Base-by-base conservation (phyloP, 1,140 invertebrate genomes). In the Physella acuta region DNA sequence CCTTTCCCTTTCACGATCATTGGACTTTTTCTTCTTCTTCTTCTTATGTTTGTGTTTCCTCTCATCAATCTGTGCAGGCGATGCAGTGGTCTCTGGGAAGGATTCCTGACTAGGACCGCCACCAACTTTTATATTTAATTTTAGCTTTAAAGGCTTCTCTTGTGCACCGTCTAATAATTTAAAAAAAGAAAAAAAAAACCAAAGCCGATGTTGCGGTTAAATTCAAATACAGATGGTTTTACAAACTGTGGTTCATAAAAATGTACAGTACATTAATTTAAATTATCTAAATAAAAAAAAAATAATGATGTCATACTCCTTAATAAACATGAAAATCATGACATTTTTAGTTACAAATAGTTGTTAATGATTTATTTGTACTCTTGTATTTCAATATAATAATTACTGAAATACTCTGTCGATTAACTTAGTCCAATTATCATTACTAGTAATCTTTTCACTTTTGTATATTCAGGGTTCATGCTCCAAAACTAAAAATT, bases 1-100 rank as follows among this genome's bases (percentile, higher is more conserved):
- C 30, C 39, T 39, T 26, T 68, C 66, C 60, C 66, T 68, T 1
- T 60, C 56, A 33, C 60, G 59, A 17, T 68, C 66, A 8, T 26
- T 49, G 2, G 66, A 68, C 34, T 68, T 68, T 36, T 68, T 68
- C 28, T 68, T 68, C 37, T 68, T 68, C 39, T 68, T 68, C 56
- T 68, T 68, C 37, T 68, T 68, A 56, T 68, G 66, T 51, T 68
- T 68, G 34, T 68, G 66, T 33, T 51, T 68, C 2, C 66, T 33
- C 14, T 68, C 66, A 28, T 68, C 66, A 0, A 4, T 26, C 30
- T 39, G 55, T 11, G 56, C 17, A 0, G 66, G 49, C 16, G 30
- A 34, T 11, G 34, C 33, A 30, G 56, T 33, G 30, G 24, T 26
- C 5, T 51, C 66, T 49, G 37, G 11, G 26, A 44, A 33, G 49